Conservation (phyloP, 2,113 vertebrate genomes). For the Saccopteryx bilineata region DNA sequence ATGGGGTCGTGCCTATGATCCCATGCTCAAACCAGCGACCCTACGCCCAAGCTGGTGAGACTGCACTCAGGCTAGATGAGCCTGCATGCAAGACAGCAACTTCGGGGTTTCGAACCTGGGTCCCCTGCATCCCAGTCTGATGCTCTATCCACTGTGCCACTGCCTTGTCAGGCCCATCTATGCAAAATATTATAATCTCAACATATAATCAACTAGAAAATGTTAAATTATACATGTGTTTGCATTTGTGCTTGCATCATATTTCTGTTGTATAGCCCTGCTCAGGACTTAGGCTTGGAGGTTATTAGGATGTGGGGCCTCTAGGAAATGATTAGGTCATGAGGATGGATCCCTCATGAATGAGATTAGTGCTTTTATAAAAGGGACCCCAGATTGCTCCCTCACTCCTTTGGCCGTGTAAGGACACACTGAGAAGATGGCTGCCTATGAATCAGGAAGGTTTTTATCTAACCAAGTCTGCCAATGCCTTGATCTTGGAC, state of each 20-base stretch:
- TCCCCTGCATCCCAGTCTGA: too few relatives aligned
- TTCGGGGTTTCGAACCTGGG: too few relatives aligned
- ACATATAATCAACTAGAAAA: neutral
- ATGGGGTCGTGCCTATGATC: too few relatives aligned
- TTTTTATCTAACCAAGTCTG: neutral
- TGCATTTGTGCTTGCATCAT: neutral
- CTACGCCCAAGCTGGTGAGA: too few relatives aligned
- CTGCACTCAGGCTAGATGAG: too few relatives aligned
- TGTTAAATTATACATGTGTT: neutral
- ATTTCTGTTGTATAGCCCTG: neutral
- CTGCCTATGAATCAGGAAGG: neutral
- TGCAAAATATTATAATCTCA: too few relatives aligned
- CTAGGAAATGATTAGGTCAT: neutral
- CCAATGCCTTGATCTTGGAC: neutral
- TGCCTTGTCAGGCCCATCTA: too few relatives aligned
- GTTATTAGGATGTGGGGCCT: neutral
- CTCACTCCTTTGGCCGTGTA: neutral
- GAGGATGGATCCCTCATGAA: neutral
- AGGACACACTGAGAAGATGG: neutral
- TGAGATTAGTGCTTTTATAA: neutral
- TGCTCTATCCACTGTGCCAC: too few relatives aligned
- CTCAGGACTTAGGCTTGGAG: neutral
- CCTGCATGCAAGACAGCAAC: too few relatives aligned
- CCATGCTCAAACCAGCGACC: too few relatives aligned
- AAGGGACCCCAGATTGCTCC: neutral